Base-by-base conservation (phyloP, 2,888 invertebrate genomes). In the Endomychus coccineus region DNA sequence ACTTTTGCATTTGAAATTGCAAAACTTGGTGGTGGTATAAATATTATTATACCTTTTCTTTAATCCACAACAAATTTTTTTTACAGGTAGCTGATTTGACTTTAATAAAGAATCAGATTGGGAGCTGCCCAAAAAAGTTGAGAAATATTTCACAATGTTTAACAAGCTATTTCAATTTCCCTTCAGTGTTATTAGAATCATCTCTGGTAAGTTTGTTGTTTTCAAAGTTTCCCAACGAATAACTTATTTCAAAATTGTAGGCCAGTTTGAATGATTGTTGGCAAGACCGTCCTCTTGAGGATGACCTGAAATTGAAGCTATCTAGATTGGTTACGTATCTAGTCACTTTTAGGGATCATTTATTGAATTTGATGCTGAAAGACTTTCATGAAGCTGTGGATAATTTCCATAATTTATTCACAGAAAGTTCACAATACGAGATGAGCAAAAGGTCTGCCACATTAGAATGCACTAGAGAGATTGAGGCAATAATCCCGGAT, bases 321-420 rank as follows among this genome's bases (percentile, higher is more conserved):
- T 31, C 52, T 1, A 38, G 36, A 25, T 28, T 47, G n/a, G 47
- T 24, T 5, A 41, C 36, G 4, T 50, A 48, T 37, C 37, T 52
- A 27, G 44, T 51, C 14, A 36, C 40, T 1, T 23, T 52, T 9
- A 50, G 51, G 31, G 47, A 49, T 27, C 43, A 44, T 27, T 39
- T 46, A 17, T 46, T 51, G 28, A 24, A 36, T 9, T 16, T 44
- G n/a, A 29, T 52, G 36, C 31, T 52, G 2, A 36, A 48, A 36
- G 37, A 48, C 15, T 52, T 39, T 46, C 39, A 46, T 16, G 27
- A 43, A 15, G 30, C 34, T 3, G 45, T 49, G 3, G 13, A 39
- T 22, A 36, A 29, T 16, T 40, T 25, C 30, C 29, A 39, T 35
- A 16, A 30, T 30, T 12, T 35, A 12, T 39, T 23, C 9, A 30